phyloP scores from a whole-genome alignment of 2,113 vertebrate species.

The Lepisosteus oculatus region DNA sequence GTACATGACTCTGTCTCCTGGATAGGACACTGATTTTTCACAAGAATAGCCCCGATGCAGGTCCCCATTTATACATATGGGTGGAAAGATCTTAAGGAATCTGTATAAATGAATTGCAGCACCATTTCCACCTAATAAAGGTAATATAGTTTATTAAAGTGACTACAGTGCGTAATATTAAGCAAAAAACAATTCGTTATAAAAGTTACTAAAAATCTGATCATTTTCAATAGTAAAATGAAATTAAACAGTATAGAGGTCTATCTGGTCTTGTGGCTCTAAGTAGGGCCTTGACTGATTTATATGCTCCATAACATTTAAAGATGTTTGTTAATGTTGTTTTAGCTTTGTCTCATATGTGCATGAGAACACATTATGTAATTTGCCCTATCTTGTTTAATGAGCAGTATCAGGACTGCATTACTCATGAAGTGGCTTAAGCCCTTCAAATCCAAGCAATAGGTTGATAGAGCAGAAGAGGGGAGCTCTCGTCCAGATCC shows the following conservation, averaged over 20 bases:
- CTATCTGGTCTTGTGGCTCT: neutral
- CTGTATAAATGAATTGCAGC: no score
- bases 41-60: no score
- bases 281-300: neutral
- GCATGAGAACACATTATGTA: slow-evolving; percentile 6
- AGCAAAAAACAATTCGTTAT: no score
- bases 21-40: no score
- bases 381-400: slow-evolving; percentile 8
- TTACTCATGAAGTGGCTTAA: neutral
- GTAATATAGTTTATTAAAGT: no score
- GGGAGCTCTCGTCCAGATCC: neutral
- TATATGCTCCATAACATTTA: slow-evolving; percentile 3
- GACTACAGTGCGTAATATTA: no score
- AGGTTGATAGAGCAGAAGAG: neutral
- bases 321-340: slow-evolving; percentile 6
- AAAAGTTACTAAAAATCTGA: neutral
- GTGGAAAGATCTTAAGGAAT: no score
- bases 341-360: slow-evolving; percentile 6
- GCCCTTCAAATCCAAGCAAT: neutral
- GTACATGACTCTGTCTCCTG: no score
- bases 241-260: neutral
- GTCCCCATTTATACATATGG: no score
- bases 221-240: neutral
- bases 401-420: neutral
- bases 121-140: no score